These are phyloP conservation scores for Leptoteleia sp. DNA, from an alignment of 1,140 invertebrate genomes.

Conservation along the genomic window DNA sequence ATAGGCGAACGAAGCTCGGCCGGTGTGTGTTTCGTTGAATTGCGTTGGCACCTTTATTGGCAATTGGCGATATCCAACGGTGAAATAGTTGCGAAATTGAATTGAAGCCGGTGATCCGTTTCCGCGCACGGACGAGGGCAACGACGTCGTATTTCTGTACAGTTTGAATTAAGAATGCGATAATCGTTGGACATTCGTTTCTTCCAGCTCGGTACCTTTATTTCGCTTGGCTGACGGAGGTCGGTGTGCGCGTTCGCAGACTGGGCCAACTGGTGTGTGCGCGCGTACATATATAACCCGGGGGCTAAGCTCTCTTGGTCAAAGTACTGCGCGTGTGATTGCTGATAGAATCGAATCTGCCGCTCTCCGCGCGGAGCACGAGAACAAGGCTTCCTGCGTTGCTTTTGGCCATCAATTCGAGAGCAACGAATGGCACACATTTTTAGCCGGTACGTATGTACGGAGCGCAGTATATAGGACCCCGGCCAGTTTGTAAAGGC, in stretches of 20 bases:
- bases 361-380: slow-evolving; percentile 30
- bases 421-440: slow-evolving; percentile 58
- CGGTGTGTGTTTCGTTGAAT: background rate
- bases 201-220: slow-evolving; percentile 45
- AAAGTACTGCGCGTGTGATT: slow-evolving; percentile 59
- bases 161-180: slow-evolving; percentile 52
- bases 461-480: slow-evolving; percentile 10
- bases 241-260: slow-evolving; percentile 1
- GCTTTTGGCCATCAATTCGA: slow-evolving; percentile 55
- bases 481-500: slow-evolving; percentile 50
- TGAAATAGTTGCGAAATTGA: slow-evolving; percentile 33
- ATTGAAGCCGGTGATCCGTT: slow-evolving; percentile 29
- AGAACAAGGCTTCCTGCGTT: slow-evolving; percentile 57
- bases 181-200: slow-evolving; percentile 55
- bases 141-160: slow-evolving; percentile 33
- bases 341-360: slow-evolving; percentile 57
- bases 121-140: slow-evolving; percentile 21
- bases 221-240: slow-evolving; percentile 20
- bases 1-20: background rate
- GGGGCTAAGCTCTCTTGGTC: slow-evolving; percentile 49
- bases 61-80: slow-evolving; percentile 5
- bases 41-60: slow-evolving; percentile 15
- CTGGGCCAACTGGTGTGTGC: background rate
- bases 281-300: slow-evolving; percentile 18
- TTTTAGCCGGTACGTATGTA: slow-evolving; percentile 24